phyloP scores from a whole-genome alignment of 2,113 vertebrate species.

The Cebus imitator region DNA sequence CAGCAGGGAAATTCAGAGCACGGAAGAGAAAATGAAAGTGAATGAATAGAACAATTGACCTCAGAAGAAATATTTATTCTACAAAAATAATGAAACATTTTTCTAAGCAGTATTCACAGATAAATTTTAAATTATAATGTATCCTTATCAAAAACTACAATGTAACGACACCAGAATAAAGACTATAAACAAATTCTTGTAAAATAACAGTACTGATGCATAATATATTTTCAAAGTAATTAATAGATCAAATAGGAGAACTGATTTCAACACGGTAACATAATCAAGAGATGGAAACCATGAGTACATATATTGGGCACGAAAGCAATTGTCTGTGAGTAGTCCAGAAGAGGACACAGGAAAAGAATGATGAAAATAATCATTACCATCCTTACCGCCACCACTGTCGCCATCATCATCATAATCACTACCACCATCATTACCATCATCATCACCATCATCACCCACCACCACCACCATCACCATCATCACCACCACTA shows the following conservation, averaged over 20 bases:
- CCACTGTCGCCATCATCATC: too few species aligned
- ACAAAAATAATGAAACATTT: not conserved
- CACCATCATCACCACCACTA: not conserved
- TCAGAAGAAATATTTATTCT: not conserved
- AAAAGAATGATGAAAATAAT: not conserved
- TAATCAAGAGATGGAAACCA: not conserved
- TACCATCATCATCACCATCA: not conserved
- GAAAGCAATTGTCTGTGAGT: not conserved
- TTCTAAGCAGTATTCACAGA: not conserved
- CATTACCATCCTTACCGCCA: not conserved
- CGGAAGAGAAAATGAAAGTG: not conserved
- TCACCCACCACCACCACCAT: not conserved
- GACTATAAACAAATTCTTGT: not conserved
- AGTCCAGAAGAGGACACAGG: not conserved
- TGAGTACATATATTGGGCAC: not conserved
- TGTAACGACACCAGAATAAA: not conserved
- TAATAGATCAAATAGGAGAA: not conserved
- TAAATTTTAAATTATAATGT: not conserved
- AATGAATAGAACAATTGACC: not conserved
- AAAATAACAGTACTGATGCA: not conserved
- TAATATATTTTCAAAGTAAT: not conserved
- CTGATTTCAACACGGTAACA: not conserved
- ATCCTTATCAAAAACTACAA: not conserved
- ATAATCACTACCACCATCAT: not conserved
- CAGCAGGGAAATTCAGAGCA: not conserved